Percentiles rank a stretch among this genome's conserved stretches.
Conservation (phyloP, 2,113 vertebrate species). For the Leptosomus discolor region DNA sequence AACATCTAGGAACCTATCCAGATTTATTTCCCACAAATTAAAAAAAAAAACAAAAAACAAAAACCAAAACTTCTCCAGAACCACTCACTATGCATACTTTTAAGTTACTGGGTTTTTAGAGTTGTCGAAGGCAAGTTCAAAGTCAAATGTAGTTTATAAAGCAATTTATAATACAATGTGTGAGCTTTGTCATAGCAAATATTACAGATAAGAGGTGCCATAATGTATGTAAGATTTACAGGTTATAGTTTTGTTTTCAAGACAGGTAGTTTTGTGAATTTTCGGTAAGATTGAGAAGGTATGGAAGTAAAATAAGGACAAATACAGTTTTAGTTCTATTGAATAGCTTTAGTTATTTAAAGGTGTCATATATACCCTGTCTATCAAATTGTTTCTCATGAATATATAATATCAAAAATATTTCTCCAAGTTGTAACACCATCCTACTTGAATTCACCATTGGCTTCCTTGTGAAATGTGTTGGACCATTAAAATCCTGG, state of each 20-base stretch:
- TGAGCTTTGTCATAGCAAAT: not conserved
- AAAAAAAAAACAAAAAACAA: not conserved
- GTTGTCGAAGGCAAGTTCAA: not conserved
- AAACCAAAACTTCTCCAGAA: not conserved
- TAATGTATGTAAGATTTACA: not conserved
- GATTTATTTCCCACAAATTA: not conserved
- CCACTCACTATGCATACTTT: not conserved
- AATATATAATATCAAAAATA: not conserved
- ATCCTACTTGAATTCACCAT: not conserved
- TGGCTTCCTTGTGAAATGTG: not conserved
- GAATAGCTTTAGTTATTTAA: not conserved
- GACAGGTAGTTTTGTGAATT: not conserved
- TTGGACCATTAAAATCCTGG: not conserved
- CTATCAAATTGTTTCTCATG: not conserved
- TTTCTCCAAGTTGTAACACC: not conserved
- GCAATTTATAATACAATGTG: not conserved
- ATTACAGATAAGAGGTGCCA: not conserved
- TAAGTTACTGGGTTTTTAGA: fast-evolving
- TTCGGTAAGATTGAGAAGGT: not conserved
- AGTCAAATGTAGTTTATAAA: not conserved
- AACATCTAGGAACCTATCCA: not conserved
- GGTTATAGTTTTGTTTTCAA: not conserved
- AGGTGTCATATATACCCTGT: not conserved
- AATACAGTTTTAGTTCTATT: not conserved
- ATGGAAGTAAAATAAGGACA: not conserved